Evolutionary conservation across 2,113 vertebrate species (phyloP), one percentile per base, ranked within the genome.

Genomic region (Tringa solitaria): DNA sequence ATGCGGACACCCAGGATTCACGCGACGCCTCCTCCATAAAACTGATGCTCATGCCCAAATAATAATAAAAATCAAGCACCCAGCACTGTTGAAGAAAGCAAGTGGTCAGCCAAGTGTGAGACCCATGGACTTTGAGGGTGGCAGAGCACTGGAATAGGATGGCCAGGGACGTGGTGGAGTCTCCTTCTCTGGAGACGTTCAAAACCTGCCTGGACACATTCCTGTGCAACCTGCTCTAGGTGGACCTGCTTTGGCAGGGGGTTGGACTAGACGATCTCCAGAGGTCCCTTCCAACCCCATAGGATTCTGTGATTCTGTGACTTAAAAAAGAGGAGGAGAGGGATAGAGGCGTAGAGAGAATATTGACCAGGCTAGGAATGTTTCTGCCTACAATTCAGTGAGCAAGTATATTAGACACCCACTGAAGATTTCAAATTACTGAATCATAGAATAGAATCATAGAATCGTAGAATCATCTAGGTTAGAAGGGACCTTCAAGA

Each of bases 11-110:
- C 45, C 30, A 35, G 18, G 17, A 56, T 56, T 56, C 59, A 50
- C 0, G 0, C 28, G 39, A 24, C 0, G 0, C 23, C 69, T 81
- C 78, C 51, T 81, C 39, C 26, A 35, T 5, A 21, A 54, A 79
- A 76, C 24, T 14, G 33, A 56, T 43, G 35, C 6, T 69, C 50
- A 39, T 12, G 23, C 12, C 33, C 45, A 85, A 78, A 46, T 21
- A 84, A 32, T 37, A 46, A 35, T 21, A 61, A 50, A 79, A 63
- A 11, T 46, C 64, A 78, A 33, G 64, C 14, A 65, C 22, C 8
- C 6, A 27, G 20, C 81, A 82, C 20, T 51, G 20, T 27, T 33
- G 39, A 85, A 77, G 28, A 26, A 93, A 84, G 77, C 8, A 50
- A 86, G 26, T 21, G 50, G 56, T 65, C 33, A 79, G 46, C 14